Evolutionary conservation across 2,797 vertebrate genomes (phyloP).

Genomic region (Manis crassicaudata): DNA sequence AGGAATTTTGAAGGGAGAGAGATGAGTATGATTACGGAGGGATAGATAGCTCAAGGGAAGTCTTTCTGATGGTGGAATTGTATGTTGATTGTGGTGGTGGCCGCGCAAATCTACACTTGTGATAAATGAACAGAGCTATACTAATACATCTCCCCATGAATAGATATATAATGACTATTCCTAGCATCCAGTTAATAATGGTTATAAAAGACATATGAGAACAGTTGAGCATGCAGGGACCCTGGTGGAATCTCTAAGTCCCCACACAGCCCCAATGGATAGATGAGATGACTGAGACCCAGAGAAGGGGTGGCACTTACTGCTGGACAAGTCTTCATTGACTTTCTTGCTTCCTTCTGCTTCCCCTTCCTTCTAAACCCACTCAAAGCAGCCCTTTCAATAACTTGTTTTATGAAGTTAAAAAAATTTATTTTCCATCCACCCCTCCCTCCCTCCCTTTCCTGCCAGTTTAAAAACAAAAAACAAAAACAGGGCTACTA

Average conservation of each 20-base stretch:
- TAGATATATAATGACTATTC: too few relatives aligned
- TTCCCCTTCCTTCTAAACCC: background rate
- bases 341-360: background rate
- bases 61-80: background rate
- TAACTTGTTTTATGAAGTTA: background rate
- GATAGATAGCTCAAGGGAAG: background rate
- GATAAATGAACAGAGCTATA: background rate
- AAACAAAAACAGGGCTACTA: background rate
- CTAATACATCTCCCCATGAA: background rate
- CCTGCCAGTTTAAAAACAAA: background rate
- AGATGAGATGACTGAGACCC: background rate
- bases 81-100: background rate
- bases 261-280: background rate
- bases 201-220: too few relatives aligned
- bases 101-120: background rate
- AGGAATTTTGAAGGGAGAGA: background rate
- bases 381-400: background rate
- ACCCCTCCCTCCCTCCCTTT: background rate
- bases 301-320: background rate
- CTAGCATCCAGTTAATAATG: too few relatives aligned
- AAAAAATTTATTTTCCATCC: background rate
- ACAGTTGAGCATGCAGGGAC: background rate
- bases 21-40: background rate
- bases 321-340: conserved; percentile 79
- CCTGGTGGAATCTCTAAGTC: background rate